These are phyloP conservation scores for Vespertilio murinus DNA, from an alignment of 2,797 vertebrate genomes.

Conservation along the genomic window DNA sequence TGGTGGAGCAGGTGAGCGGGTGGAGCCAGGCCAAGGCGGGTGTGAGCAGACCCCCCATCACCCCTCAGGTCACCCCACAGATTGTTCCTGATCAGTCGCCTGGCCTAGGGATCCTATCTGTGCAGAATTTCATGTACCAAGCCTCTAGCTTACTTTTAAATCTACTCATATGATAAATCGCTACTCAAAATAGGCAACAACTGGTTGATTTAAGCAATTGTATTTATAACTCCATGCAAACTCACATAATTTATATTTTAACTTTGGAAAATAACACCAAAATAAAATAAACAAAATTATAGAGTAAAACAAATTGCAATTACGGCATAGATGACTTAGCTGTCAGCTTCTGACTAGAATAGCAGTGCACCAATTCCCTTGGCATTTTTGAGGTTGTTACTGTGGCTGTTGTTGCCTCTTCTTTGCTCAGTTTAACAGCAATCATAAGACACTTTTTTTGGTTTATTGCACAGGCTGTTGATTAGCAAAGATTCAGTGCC, in stretches of 20 bases:
- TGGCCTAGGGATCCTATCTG: no score
- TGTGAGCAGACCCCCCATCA: no score
- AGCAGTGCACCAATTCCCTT: not conserved
- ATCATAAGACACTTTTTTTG: constrained; percentile 21
- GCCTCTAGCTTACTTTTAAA: not conserved
- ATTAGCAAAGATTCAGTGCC: not conserved
- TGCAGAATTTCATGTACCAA: no score
- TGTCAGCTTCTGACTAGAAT: constrained; percentile 24
- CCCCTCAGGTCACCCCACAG: no score
- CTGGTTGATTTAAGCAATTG: not conserved
- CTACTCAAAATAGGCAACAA: not conserved
- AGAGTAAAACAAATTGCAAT: constrained; percentile 7
- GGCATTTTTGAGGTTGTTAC: not conserved
- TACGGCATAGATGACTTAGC: constrained; percentile 15
- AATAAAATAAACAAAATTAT: constrained; percentile 18
- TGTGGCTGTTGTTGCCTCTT: not conserved
- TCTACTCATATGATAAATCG: not conserved
- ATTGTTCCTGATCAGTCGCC: no score
- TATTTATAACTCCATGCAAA: not conserved
- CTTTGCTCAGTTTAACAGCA: constrained; percentile 56
- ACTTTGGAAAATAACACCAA: constrained; percentile 55
- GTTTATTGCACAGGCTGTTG: constrained; percentile 25
- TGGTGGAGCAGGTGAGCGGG: no score
- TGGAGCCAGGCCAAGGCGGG: no score
- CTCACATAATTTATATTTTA: not conserved